Conservation (phyloP, 2,888 invertebrate genomes). For the Hylaea fasciaria region DNA sequence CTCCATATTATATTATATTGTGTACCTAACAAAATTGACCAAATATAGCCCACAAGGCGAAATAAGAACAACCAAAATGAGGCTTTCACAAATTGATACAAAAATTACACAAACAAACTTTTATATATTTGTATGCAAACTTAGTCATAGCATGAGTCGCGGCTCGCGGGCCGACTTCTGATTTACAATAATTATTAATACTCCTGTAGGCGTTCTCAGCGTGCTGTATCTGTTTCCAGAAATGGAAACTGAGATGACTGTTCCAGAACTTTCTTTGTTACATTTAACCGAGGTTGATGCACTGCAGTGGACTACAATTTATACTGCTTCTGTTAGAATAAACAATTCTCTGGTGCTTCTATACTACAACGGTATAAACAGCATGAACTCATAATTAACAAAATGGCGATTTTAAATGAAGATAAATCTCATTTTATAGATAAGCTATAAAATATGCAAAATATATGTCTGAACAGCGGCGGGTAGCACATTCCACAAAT, state of each 20-base stretch:
- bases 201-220: constrained; percentile 66
- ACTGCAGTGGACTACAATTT: constrained; percentile 33
- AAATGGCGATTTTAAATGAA: not conserved
- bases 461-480: constrained; percentile 1
- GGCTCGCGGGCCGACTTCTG: constrained; percentile 53
- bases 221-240: constrained; percentile 67
- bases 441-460: constrained; percentile 16
- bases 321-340: too few relatives aligned
- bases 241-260: constrained; percentile 65
- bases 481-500: constrained; percentile 1
- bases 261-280: constrained; percentile 66
- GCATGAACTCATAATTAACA: not conserved
- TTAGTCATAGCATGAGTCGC: constrained; percentile 63
- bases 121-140: constrained; percentile 40
- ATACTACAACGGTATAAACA: too few relatives aligned
- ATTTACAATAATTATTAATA: constrained; percentile 64
- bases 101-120: constrained; percentile 4
- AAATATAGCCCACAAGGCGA: too few relatives aligned
- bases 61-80: not conserved
- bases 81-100: not conserved
- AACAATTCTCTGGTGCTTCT: too few relatives aligned
- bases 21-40: too few relatives aligned
- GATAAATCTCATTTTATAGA: constrained; percentile 1
- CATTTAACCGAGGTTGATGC: constrained; percentile 45
- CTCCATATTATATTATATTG: too few relatives aligned